Base-by-base conservation (phyloP, 2,888 invertebrate genomes). In the Itoplectis maculator region DNA sequence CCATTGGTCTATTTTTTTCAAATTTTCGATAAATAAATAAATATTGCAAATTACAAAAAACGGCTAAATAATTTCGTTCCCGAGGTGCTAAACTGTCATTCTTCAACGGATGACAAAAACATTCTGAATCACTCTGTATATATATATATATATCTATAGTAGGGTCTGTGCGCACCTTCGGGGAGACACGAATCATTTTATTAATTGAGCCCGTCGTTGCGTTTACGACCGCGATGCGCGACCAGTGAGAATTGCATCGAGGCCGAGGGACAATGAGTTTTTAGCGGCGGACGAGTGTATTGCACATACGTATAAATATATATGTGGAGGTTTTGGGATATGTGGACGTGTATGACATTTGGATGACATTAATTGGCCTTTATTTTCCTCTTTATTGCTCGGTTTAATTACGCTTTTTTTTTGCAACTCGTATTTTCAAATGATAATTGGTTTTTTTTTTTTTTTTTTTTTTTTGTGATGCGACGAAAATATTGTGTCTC, bases 191-290 rank as follows among this genome's bases (percentile, higher is more conserved):
- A 66, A 51, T 76, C n/a, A 54, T 81, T 77, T 77, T 70, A 68
- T 81, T 76, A 72, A 81, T 77, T 49, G 66, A 81, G 61, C 54
- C 74, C 37, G 51, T 42, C 74, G 61, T 74, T 68, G 59, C 61
- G 40, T 15, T 65, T 56, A 49, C 56, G 15, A 45, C 18, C 15
- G 56, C 37, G 49, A 61, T 37, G 73, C 61, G 23, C 45, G 49
- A 15, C 29, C 15, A 49, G 35, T 49, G 35, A 23, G 47, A 11
- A 56, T 47, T 29, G 63, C 37, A 42, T 49, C 40, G 9, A 51
- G 11, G 2, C 13, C 45, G 13, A 18, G 37, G 6, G 4, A n/a
- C 11, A 61, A 35, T 11, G 15, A 35, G 29, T 9, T 61, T 61
- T 61, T n/a, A 18, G 15, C 61, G 37, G n/a, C n/a, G n/a, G n/a